Percentiles rank a stretch among this genome's conserved stretches.
Conservation (phyloP, 2,797 vertebrate genomes). For the Lemur catta region DNA sequence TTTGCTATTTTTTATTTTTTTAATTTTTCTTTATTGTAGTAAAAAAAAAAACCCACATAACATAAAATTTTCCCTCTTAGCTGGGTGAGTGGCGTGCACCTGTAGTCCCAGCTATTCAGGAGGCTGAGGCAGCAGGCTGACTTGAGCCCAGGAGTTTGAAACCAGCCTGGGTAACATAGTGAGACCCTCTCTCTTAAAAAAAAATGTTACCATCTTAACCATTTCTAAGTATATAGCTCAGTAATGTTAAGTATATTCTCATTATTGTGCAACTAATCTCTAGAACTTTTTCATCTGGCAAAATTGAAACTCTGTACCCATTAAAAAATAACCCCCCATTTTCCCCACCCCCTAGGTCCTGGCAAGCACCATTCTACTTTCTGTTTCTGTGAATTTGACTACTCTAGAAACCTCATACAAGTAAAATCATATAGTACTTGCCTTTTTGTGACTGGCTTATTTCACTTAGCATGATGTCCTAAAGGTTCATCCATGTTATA, state of each 20-base stretch:
- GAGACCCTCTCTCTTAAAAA: not conserved
- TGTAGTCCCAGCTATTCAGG: not conserved
- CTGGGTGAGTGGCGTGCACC: not conserved
- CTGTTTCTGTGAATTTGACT: not conserved
- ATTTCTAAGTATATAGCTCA: not conserved
- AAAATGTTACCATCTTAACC: not conserved
- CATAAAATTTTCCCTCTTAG: not conserved
- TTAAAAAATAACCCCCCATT: not conserved
- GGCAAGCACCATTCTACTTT: not conserved
- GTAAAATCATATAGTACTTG: not conserved
- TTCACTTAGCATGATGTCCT: not conserved
- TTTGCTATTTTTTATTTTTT: not conserved
- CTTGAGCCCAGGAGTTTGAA: not conserved
- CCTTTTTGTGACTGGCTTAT: not conserved
- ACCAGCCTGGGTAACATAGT: not conserved
- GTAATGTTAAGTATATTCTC: not conserved
- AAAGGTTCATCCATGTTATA: not conserved
- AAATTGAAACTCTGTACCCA: not conserved
- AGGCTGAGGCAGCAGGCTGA: not conserved
- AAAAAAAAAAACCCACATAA: not conserved
- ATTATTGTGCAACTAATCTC: not conserved
- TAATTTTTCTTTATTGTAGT: not conserved
- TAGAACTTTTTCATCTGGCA: not conserved
- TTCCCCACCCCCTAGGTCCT: not conserved
- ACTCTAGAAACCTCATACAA: not conserved